phyloP scores from a whole-genome alignment of 2,797 vertebrate species.

The Hemibagrus guttatus region DNA sequence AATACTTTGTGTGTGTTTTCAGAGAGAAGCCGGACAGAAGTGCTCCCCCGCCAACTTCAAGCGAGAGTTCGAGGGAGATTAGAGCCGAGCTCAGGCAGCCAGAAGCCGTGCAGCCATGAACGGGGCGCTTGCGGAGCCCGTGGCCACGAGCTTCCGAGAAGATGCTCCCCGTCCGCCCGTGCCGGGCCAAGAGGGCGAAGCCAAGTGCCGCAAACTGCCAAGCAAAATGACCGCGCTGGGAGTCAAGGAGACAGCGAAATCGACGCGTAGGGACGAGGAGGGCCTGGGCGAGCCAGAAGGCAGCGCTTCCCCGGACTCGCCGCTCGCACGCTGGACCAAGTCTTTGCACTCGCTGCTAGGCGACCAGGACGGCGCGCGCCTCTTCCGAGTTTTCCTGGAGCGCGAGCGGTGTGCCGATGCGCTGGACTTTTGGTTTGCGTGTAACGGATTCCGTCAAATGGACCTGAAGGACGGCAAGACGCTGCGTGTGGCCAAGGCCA shows the following conservation, averaged over 20 bases:
- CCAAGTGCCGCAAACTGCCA: slow-evolving; percentile 78
- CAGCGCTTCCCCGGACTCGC: slow-evolving; percentile 92
- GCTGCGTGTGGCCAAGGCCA: slow-evolving; percentile 91
- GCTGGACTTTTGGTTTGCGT: slow-evolving; percentile 98
- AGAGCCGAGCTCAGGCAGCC: slow-evolving; percentile 67
- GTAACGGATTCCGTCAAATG: slow-evolving; percentile 97
- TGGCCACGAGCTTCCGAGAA: slow-evolving; percentile 93
- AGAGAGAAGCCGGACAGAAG: slow-evolving; percentile 83
- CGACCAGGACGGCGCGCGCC: slow-evolving; percentile 93
- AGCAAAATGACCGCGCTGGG: slow-evolving; percentile 75
- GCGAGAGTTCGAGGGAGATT: slow-evolving; percentile 80
- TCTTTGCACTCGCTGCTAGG: slow-evolving; percentile 92
- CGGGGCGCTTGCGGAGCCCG: slow-evolving; percentile 83
- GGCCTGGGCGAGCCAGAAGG: slow-evolving; percentile 95
- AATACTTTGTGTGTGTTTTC: slow-evolving; percentile 80
- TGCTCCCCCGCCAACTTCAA: slow-evolving; percentile 89
- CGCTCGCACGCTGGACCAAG: slow-evolving; percentile 92
- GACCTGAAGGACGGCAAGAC: slow-evolving; percentile 95
- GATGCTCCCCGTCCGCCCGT: slow-evolving; percentile 96
- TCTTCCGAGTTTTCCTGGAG: slow-evolving; percentile 94
- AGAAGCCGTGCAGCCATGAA: slow-evolving; percentile 84
- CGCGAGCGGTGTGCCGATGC: slow-evolving; percentile 91
- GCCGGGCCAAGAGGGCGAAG: slow-evolving; percentile 94
- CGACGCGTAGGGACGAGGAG: slow-evolving; percentile 86
- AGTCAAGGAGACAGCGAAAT: slow-evolving; percentile 73